Conservation (phyloP, 2,113 vertebrate genomes). For the Sphaerodactylus townsendi region DNA sequence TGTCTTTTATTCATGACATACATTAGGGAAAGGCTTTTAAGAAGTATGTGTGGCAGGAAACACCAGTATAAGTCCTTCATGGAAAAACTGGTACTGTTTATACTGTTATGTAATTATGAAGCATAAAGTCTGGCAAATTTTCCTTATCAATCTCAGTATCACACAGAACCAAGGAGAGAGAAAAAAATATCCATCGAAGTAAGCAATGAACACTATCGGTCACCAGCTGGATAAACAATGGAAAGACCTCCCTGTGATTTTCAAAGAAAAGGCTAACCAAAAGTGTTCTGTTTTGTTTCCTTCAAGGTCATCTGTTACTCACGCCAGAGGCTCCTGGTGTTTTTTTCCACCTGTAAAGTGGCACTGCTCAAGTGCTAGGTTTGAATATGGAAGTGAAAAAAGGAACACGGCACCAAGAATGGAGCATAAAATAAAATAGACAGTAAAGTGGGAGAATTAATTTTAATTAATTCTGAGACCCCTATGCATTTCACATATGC, state of each 20-base stretch:
- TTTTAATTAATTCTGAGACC: too few species aligned
- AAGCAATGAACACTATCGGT: constrained; percentile 10
- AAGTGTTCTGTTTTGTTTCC: not conserved
- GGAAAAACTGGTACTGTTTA: not conserved
- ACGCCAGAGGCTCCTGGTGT: too few species aligned
- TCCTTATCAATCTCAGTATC: not conserved
- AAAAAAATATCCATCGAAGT: not conserved
- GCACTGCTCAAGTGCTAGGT: not conserved
- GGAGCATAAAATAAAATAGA: too few species aligned
- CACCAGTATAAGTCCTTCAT: not conserved
- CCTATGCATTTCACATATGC: too few species aligned
- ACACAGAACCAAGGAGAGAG: not conserved
- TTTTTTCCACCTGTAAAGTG: not conserved
- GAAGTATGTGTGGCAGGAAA: not conserved
- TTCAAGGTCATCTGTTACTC: not conserved
- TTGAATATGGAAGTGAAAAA: not conserved
- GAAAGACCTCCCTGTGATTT: not conserved
- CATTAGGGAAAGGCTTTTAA: not conserved
- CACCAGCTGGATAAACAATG: not conserved
- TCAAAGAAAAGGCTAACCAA: not conserved
- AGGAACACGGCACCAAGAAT: too few species aligned
- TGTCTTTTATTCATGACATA: not conserved
- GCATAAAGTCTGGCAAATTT: not conserved
- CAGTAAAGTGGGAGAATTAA: too few species aligned
- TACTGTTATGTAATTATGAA: not conserved